These are phyloP conservation scores for Xestia rhomboidea DNA, from an alignment of 2,888 invertebrate genomes.

Conservation along the genomic window DNA sequence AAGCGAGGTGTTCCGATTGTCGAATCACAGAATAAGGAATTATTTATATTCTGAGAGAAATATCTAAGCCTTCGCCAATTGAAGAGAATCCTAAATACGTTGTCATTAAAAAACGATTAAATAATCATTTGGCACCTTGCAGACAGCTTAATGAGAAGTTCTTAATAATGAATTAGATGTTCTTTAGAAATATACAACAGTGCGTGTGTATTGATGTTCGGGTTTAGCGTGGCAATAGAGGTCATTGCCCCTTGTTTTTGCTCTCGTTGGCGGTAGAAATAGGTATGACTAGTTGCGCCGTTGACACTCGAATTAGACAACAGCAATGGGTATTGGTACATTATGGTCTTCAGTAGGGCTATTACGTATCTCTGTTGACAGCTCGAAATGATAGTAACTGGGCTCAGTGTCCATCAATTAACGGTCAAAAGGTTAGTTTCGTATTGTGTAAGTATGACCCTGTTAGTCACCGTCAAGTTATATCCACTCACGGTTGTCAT, in stretches of 20 bases:
- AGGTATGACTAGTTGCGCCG: too few relatives aligned
- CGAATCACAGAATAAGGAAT: constrained; percentile 7
- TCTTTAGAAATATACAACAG: neutral
- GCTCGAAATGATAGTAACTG: too few relatives aligned
- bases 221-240: neutral
- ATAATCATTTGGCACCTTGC: constrained; percentile 28
- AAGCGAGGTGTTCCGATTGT: neutral
- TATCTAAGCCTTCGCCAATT: constrained; percentile 5
- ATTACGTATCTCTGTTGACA: too few relatives aligned
- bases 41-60: constrained; percentile 16
- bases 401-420: too few relatives aligned
- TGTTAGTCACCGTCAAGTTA: too few relatives aligned
- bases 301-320: too few relatives aligned
- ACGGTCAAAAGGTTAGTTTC: too few relatives aligned
- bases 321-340: too few relatives aligned
- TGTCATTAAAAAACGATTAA: constrained; percentile 44
- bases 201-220: neutral
- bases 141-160: constrained; percentile 17
- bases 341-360: too few relatives aligned
- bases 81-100: neutral
- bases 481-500: too few relatives aligned
- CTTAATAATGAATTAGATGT: constrained; percentile 1
- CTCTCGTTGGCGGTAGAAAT: too few relatives aligned
- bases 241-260: neutral
- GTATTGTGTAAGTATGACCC: too few relatives aligned